These are phyloP conservation scores for Sphyrna mokarran DNA, from an alignment of 2,113 vertebrate genomes.

Conservation along the genomic window DNA sequence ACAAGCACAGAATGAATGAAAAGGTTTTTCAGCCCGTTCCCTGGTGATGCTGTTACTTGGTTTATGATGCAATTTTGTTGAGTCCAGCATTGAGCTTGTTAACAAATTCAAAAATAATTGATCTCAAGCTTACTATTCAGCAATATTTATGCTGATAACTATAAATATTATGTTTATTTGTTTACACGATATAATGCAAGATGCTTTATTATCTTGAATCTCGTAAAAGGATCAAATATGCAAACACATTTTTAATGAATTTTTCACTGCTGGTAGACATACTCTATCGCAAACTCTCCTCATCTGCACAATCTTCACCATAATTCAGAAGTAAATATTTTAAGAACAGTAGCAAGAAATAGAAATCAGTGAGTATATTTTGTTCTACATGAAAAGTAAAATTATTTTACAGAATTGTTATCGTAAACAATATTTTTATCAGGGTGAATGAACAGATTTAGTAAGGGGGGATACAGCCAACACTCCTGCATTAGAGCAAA, in stretches of 20 bases:
- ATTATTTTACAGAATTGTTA: background rate
- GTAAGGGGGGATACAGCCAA: no score
- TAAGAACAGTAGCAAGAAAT: background rate
- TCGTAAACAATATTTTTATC: background rate
- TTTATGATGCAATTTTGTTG: background rate
- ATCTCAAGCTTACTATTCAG: background rate
- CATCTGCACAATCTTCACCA: background rate
- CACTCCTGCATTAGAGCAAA: no score
- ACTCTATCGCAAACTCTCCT: background rate
- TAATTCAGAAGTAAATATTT: background rate
- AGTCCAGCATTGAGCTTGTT: background rate
- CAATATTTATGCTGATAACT: background rate
- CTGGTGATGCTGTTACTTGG: background rate
- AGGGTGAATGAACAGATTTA: no score
- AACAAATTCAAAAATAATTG: conserved; percentile 6
- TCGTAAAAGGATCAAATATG: background rate
- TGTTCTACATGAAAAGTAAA: background rate
- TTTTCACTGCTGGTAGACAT: background rate
- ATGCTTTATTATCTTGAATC: background rate
- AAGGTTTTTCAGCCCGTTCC: background rate
- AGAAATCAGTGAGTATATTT: background rate
- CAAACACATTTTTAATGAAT: background rate
- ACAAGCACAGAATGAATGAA: background rate
- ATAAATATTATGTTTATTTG: background rate
- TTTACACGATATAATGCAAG: background rate